Percentiles rank a stretch among this genome's conserved stretches.
Conservation (phyloP, 2,797 vertebrate genomes). For the Leptatherina wallacei region DNA sequence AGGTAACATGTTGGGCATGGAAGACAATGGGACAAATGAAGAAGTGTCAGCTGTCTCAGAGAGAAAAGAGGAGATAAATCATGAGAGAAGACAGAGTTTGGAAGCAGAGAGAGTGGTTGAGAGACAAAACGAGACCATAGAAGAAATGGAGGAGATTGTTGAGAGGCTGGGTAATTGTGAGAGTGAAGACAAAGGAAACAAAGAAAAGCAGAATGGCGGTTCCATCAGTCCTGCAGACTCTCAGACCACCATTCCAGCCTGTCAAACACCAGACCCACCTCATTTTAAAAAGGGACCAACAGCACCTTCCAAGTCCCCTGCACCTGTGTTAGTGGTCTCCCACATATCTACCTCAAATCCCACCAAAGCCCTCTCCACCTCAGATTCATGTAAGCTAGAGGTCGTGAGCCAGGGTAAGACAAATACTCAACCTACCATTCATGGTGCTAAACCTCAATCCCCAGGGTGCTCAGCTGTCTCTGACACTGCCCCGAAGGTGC, state of each 20-base stretch:
- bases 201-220: constrained; percentile 37
- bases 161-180: constrained; percentile 28
- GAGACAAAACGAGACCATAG: constrained; percentile 32
- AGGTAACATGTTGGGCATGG: constrained; percentile 9
- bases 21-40: constrained; percentile 36
- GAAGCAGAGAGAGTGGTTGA: constrained; percentile 29
- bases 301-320: constrained; percentile 40
- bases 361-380: constrained; percentile 65
- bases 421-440: constrained; percentile 51
- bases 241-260: constrained; percentile 21
- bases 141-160: constrained; percentile 46
- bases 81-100: constrained; percentile 28
- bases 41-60: constrained; percentile 30
- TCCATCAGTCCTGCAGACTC: constrained; percentile 32
- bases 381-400: constrained; percentile 49
- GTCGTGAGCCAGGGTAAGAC: constrained; percentile 54
- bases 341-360: constrained; percentile 79
- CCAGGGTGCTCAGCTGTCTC: constrained; percentile 27
- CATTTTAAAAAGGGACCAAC: constrained; percentile 40
- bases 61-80: constrained; percentile 42
- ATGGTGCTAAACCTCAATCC: constrained; percentile 66
- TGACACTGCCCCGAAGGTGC: constrained; percentile 43
- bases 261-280: constrained; percentile 43
- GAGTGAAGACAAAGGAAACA: constrained; percentile 21
- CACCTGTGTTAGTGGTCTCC: constrained; percentile 53